Base-by-base conservation (phyloP, 2,797 vertebrate species). In the Brachyalestes nurse region DNA sequence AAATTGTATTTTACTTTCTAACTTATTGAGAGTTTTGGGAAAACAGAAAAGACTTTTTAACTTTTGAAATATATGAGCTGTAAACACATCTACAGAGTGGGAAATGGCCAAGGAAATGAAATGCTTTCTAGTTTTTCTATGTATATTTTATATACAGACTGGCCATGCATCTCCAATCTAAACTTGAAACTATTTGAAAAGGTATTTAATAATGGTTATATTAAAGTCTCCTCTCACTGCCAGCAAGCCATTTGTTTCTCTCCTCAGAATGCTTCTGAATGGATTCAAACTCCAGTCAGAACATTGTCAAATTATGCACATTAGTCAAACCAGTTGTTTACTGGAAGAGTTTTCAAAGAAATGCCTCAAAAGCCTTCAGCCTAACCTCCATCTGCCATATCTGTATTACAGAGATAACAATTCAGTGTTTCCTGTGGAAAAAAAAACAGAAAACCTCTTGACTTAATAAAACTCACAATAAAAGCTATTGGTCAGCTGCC, bases 1-100 rank as follows among this genome's bases (percentile, higher is more conserved):
- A 78, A 82, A 87, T 83, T 75, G 42, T 90, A 89, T 92, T 93
- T 91, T 89, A 91, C 86, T 87, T 91, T 90, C 62, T 92, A 90
- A 93, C 91, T 93, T 94, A 92, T 93, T 90, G 64, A 87, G 80
- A 79, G 40, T 85, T 75, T 84, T 81, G 77, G 76, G 71, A 78
- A 85, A 71, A 86, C 62, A 77, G 81, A 82, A 72, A 49, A 69
- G 25, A 83, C 80, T 86, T 91, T 92, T 92, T 84, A 87, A 87
- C 78, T 82, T 72, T 72, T 72, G 34, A 76, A 83, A 83, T 82
- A 89, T 64, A 57, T 66, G 49, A 85, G 74, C 81, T 89, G 88
- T 93, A 91, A 91, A 92, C 88, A 90, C 51, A 86, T 57, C 83
- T 60, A 4, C 83, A 77, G 71, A 34, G 83, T 83, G 83, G 69